These are phyloP conservation scores for Baccha elongata DNA, from an alignment of 2,888 invertebrate species.

Conservation along the genomic window DNA sequence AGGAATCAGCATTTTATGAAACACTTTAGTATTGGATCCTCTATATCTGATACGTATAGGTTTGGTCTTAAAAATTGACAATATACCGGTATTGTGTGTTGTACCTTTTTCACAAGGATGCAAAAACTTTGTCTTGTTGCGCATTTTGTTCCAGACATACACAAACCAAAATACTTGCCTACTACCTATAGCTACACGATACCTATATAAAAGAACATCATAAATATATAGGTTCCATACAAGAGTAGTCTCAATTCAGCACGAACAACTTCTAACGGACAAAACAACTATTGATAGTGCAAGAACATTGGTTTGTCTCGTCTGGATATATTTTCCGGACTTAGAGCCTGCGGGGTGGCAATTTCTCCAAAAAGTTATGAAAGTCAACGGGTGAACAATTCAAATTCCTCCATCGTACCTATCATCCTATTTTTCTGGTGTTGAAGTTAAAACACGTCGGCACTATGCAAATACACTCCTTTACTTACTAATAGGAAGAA, in stretches of 20 bases:
- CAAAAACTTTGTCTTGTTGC: constrained; percentile 70
- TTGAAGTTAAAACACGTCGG: constrained; percentile 38
- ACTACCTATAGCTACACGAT: neutral
- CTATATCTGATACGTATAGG: too few species aligned
- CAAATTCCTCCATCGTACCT: constrained; percentile 63
- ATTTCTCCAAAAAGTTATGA: constrained; percentile 57
- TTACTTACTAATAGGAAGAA: neutral
- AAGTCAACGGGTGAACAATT: constrained; percentile 70
- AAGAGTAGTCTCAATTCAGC: constrained; percentile 27
- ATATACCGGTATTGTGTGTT: constrained; percentile 44
- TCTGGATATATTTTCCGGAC: constrained; percentile 1
- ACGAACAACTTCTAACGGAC: constrained; percentile 40
- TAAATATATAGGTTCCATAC: constrained; percentile 29
- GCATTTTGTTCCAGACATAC: constrained; percentile 50
- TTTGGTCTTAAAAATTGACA: constrained; percentile 35
- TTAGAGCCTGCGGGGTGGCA: constrained; percentile 15
- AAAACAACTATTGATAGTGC: constrained; percentile 65
- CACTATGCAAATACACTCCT: constrained; percentile 57
- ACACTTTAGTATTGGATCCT: too few species aligned
- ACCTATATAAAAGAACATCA: neutral
- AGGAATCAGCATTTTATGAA: too few species aligned
- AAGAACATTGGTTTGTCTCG: constrained; percentile 55
- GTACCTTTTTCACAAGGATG: constrained; percentile 25
- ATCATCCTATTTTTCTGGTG: constrained; percentile 6
- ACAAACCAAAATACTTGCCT: neutral